These are phyloP conservation scores for Leptatherina wallacei DNA, from an alignment of 2,797 vertebrate species.

Conservation along the genomic window DNA sequence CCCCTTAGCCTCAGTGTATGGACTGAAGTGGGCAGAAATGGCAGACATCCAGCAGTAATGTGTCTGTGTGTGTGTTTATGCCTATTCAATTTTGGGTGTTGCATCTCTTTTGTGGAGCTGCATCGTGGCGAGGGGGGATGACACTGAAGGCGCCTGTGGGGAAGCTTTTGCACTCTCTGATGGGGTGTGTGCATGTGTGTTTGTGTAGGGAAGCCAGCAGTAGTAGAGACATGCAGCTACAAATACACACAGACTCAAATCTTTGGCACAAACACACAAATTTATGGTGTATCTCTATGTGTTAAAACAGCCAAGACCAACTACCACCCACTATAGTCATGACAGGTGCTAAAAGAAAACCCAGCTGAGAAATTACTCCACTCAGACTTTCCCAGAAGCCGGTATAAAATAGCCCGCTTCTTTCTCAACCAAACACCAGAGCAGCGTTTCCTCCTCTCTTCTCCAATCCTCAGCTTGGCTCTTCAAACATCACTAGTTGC, in stretches of 20 bases:
- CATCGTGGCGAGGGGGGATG: conserved; percentile 57
- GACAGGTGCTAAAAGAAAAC: conserved; percentile 71
- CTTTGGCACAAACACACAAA: conserved; percentile 5
- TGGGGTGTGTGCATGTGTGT: conserved; percentile 23
- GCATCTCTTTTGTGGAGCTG: conserved; percentile 56
- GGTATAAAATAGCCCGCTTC: conserved; percentile 33
- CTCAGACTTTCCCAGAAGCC: conserved; percentile 38
- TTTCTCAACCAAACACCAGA: conserved; percentile 19
- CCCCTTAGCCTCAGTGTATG: conserved; percentile 48
- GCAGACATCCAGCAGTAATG: conserved; percentile 63
- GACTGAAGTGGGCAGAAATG: conserved; percentile 74
- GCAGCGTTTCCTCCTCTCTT: conserved; percentile 13
- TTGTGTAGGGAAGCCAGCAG: conserved; percentile 11
- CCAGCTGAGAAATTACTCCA: conserved; percentile 46
- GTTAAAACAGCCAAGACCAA: conserved; percentile 56
- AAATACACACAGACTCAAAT: conserved; percentile 26
- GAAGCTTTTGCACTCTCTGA: conserved; percentile 56
- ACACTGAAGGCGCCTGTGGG: conserved; percentile 70
- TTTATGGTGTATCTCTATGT: conserved; percentile 18
- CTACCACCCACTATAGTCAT: conserved; percentile 58
- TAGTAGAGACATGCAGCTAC: conserved; percentile 26
- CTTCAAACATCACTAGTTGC: conserved; percentile 13
- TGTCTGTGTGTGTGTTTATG: conserved; percentile 38
- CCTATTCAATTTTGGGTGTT: conserved; percentile 30
- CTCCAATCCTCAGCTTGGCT: conserved; percentile 1